Percentiles rank a stretch among this genome's conserved stretches.
Evolutionary conservation across 2,113 vertebrate genomes (phyloP).

Genomic region (Nansenia antarctica): DNA sequence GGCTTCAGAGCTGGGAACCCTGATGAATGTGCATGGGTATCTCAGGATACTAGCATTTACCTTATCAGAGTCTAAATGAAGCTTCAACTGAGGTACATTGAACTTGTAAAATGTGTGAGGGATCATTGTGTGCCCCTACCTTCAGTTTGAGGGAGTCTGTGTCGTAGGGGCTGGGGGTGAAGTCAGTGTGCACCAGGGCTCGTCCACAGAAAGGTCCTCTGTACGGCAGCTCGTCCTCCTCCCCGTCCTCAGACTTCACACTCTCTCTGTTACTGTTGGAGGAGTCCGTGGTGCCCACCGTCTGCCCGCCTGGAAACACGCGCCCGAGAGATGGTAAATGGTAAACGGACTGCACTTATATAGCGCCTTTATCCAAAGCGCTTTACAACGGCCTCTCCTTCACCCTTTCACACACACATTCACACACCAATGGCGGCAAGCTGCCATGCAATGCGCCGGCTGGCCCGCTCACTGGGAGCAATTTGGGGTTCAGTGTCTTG

Average conservation of each 20-base stretch:
- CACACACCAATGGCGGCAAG: too few relatives aligned
- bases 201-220: slow-evolving; percentile 93
- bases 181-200: slow-evolving; percentile 92
- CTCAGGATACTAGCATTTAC: too few relatives aligned
- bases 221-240: slow-evolving; percentile 93
- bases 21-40: too few relatives aligned
- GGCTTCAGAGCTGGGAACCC: too few relatives aligned
- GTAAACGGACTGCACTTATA: too few relatives aligned
- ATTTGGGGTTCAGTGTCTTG: too few relatives aligned
- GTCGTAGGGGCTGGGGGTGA: slow-evolving; percentile 95
- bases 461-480: too few relatives aligned
- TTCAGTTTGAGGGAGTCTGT: slow-evolving; percentile 96
- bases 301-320: slow-evolving; percentile 86
- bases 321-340: not conserved
- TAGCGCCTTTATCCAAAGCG: too few relatives aligned
- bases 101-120: not conserved
- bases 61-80: not conserved
- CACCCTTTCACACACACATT: too few relatives aligned
- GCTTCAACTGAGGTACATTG: not conserved
- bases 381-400: too few relatives aligned
- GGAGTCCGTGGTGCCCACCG: slow-evolving; percentile 95
- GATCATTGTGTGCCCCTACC: slow-evolving; percentile 70
- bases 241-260: slow-evolving; percentile 95
- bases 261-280: slow-evolving; percentile 96
- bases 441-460: too few relatives aligned